Conservation (phyloP, 92 coral and sea anemone genomes). For the Chrysogorgia sp. region DNA sequence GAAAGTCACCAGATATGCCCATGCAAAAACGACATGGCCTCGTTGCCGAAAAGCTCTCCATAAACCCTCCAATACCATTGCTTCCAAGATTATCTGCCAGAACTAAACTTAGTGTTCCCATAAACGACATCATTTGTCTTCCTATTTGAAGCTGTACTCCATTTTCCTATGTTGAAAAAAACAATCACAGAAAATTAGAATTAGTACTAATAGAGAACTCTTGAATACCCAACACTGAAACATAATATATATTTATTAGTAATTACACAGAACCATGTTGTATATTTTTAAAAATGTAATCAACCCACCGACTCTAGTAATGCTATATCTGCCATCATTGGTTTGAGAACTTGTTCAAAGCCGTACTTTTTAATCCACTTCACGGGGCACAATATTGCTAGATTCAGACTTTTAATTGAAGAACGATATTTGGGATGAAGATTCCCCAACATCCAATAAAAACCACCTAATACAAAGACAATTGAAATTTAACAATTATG, state of each 20-base stretch:
- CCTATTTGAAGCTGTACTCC: slow-evolving; percentile 56
- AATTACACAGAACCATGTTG: neutral
- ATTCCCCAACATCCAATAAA: slow-evolving; percentile 68
- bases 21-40: slow-evolving; percentile 67
- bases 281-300: too few species aligned
- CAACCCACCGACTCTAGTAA: slow-evolving; percentile 60
- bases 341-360: slow-evolving; percentile 43
- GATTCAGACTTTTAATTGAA: slow-evolving; percentile 34
- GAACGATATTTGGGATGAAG: slow-evolving; percentile 58
- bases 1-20: slow-evolving; percentile 59
- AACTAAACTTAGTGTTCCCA: slow-evolving; percentile 56
- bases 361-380: slow-evolving; percentile 52
- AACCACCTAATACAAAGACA: too few species aligned
- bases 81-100: slow-evolving; percentile 69
- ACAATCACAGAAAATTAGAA: too few species aligned
- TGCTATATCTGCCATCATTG: slow-evolving; percentile 52
- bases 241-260: neutral
- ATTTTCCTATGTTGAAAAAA: slow-evolving; percentile 42
- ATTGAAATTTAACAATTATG: neutral
- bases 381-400: slow-evolving; percentile 49
- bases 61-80: slow-evolving; percentile 61
- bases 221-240: neutral
- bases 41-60: slow-evolving; percentile 60
- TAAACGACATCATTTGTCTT: slow-evolving; percentile 13
- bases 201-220: too few species aligned